Evolutionary conservation across 2,797 vertebrate species (phyloP).

Genomic region (Sebastes taczanowskii): DNA sequence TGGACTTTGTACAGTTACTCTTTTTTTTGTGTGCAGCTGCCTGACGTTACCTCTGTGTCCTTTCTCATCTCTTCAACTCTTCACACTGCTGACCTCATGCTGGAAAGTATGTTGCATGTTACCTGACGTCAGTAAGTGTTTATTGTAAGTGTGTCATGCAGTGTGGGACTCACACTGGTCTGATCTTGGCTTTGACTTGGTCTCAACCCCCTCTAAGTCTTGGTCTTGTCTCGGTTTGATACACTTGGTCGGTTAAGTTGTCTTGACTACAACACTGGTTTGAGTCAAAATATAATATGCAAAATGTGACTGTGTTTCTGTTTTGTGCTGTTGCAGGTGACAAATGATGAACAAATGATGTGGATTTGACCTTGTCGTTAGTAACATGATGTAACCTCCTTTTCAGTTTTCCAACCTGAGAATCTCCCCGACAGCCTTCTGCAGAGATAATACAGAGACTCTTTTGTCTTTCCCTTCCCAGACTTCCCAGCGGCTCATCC

Average conservation of each 20-base stretch:
- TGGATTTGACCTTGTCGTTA: background rate
- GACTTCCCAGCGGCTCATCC: conserved; percentile 5
- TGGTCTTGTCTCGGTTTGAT: no score
- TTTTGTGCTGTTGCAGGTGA: background rate
- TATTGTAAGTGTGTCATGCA: no score
- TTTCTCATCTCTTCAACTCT: background rate
- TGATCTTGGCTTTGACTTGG: no score
- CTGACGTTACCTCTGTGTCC: background rate
- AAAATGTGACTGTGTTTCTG: background rate
- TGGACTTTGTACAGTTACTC: background rate
- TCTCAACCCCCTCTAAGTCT: no score
- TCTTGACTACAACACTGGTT: no score
- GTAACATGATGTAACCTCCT: background rate
- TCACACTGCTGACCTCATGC: background rate
- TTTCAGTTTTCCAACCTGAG: background rate
- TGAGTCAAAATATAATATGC: background rate
- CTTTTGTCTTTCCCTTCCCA: conserved; percentile 6
- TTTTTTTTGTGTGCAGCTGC: background rate
- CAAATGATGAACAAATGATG: background rate
- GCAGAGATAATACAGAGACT: background rate
- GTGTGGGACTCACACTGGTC: no score
- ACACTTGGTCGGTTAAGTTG: no score
- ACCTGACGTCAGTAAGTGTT: no score
- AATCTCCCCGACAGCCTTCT: background rate
- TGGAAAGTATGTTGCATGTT: background rate